A percentile compares a stretch with the other conserved stretches of the same genome.
Conservation (phyloP, 2,888 invertebrate genomes). For the Kuschelorhynchus macadamiae region DNA sequence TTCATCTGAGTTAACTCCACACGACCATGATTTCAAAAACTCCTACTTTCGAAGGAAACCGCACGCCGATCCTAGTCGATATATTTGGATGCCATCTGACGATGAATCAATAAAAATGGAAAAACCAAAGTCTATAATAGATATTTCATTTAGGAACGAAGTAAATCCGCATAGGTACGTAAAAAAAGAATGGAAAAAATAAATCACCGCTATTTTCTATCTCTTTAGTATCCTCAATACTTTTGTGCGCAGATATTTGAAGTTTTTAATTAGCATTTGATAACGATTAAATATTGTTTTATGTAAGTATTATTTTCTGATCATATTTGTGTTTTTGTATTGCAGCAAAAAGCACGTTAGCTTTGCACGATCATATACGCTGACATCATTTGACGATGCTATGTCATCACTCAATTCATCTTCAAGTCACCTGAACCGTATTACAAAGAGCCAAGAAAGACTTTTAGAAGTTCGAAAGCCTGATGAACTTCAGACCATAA, state of each 20-base stretch:
- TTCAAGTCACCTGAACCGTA: constrained; percentile 65
- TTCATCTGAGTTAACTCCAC: constrained; percentile 74
- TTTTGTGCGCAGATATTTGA: no score
- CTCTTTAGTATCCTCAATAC: no score
- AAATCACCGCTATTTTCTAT: no score
- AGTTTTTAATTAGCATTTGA: neutral
- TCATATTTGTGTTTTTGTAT: constrained; percentile 5
- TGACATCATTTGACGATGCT: constrained; percentile 87
- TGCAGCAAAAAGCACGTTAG: constrained; percentile 90
- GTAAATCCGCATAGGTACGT: constrained; percentile 52
- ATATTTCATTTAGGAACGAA: constrained; percentile 56
- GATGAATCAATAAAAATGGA: constrained; percentile 82
- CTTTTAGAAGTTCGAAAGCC: constrained; percentile 81
- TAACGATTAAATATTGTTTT: neutral
- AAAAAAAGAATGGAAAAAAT: no score
- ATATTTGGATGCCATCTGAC: constrained; percentile 83
- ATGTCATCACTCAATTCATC: constrained; percentile 68
- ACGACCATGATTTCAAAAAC: constrained; percentile 83
- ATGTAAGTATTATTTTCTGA: neutral
- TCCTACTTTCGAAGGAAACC: constrained; percentile 84
- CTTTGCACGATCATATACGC: constrained; percentile 89
- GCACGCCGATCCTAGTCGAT: constrained; percentile 77
- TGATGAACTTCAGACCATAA: constrained; percentile 66
- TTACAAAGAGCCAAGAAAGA: constrained; percentile 77
- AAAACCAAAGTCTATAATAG: constrained; percentile 72